Conservation (phyloP, 2,888 invertebrate genomes). For the Patella pellucida region DNA sequence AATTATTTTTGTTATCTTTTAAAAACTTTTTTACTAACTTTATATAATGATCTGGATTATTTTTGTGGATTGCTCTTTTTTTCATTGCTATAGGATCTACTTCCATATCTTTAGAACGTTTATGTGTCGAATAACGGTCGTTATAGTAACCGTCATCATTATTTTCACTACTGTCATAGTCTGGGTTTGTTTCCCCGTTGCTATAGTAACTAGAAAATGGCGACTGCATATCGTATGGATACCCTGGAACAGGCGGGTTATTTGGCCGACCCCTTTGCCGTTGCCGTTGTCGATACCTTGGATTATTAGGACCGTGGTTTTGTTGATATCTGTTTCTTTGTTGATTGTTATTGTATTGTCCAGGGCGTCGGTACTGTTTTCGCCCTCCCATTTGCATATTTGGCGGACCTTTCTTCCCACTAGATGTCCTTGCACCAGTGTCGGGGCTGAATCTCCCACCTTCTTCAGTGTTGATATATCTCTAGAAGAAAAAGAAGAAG, state of each 20-base stretch:
- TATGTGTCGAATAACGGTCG: constrained; percentile 2
- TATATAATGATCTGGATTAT: background rate
- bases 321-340: background rate
- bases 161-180: background rate
- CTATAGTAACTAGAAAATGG: constrained; percentile 11
- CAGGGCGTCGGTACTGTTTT: background rate
- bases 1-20: background rate
- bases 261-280: background rate
- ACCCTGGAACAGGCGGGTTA: background rate
- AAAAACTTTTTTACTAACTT: background rate
- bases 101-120: background rate
- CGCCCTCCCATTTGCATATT: background rate
- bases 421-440: background rate
- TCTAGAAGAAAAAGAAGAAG: too few species aligned
- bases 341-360: background rate
- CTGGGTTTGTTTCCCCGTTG: background rate
- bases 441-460: too few species aligned
- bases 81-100: background rate
- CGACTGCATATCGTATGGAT: constrained; percentile 2
- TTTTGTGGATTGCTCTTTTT: background rate
- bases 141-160: background rate
- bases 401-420: constrained; percentile 14
- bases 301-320: background rate
- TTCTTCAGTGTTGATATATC: too few species aligned
- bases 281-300: background rate